Conservation (phyloP, 2,888 invertebrate species). For the Meganola albula region DNA sequence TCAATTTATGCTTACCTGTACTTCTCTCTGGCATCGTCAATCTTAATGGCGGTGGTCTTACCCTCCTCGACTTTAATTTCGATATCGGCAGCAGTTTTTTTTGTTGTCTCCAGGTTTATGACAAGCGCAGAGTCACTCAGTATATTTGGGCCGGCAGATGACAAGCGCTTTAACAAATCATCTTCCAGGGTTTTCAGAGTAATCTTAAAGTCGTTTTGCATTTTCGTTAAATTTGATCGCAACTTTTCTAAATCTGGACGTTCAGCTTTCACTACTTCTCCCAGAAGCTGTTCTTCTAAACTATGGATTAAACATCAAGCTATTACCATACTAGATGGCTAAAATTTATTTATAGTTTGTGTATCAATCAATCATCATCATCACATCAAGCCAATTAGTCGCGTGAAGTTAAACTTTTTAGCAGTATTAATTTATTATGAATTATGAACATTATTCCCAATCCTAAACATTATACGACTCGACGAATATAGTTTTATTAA, state of each 20-base stretch:
- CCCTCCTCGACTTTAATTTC: conserved; percentile 92
- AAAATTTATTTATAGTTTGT: no score
- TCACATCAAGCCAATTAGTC: no score
- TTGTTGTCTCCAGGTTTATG: conserved; percentile 94
- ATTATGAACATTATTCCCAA: no score
- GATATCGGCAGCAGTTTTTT: conserved; percentile 94
- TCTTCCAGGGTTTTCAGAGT: conserved; percentile 94
- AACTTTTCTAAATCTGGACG: conserved; percentile 92
- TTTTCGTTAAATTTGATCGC: conserved; percentile 90
- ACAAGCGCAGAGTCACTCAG: conserved; percentile 93
- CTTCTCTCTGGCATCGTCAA: conserved; percentile 93
- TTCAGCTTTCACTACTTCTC: conserved; percentile 95
- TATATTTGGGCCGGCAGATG: conserved; percentile 94
- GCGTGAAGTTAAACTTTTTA: no score
- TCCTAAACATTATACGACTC: no score
- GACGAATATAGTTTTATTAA: no score
- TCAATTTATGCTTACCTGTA: conserved; percentile 84
- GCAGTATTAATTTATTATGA: no score
- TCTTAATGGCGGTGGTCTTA: conserved; percentile 89
- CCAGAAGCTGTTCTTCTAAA: conserved; percentile 94
- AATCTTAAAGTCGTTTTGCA: conserved; percentile 96
- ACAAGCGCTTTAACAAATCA: conserved; percentile 89
- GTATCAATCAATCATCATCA: no score
- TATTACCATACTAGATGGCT: no score
- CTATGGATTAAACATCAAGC: conserved; percentile 70